phyloP scores from a whole-genome alignment of 2,888 invertebrate genomes.

The Periphyllus acericola region DNA sequence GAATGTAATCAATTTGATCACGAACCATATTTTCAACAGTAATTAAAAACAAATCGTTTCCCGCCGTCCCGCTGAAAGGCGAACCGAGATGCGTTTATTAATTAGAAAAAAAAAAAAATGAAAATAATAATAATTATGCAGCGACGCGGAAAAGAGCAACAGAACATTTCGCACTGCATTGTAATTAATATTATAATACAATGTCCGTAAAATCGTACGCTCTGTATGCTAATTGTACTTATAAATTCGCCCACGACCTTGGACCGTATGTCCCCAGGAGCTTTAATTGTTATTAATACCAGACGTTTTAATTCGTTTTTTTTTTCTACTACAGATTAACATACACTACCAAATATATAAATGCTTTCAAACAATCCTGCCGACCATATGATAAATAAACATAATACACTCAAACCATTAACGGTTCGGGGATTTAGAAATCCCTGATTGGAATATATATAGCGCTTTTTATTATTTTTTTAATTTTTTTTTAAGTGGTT shows the following conservation, averaged over 20 bases:
- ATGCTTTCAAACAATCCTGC: neutral
- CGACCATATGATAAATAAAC: neutral
- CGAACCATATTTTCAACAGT: neutral
- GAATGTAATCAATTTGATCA: too few species aligned
- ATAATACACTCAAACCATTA: neutral
- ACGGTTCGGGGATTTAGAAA: neutral
- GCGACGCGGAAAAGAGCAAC: neutral
- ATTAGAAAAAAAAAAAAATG: neutral
- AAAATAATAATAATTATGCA: neutral
- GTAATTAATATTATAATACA: neutral
- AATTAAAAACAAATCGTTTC: neutral
- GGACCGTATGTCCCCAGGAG: conserved; percentile 11
- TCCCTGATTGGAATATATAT: neutral
- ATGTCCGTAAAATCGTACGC: neutral
- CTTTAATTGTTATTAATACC: conserved; percentile 18
- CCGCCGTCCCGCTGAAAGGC: neutral
- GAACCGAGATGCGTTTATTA: neutral
- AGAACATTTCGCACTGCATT: neutral
- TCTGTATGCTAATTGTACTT: neutral
- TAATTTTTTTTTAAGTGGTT: neutral
- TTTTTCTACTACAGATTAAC: neutral
- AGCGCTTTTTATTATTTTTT: neutral
- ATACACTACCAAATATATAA: neutral
- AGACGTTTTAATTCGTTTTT: neutral
- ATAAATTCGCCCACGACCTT: neutral